These are phyloP conservation scores for Liolophura sinensis DNA, from an alignment of 1,140 invertebrate genomes.

Conservation along the genomic window DNA sequence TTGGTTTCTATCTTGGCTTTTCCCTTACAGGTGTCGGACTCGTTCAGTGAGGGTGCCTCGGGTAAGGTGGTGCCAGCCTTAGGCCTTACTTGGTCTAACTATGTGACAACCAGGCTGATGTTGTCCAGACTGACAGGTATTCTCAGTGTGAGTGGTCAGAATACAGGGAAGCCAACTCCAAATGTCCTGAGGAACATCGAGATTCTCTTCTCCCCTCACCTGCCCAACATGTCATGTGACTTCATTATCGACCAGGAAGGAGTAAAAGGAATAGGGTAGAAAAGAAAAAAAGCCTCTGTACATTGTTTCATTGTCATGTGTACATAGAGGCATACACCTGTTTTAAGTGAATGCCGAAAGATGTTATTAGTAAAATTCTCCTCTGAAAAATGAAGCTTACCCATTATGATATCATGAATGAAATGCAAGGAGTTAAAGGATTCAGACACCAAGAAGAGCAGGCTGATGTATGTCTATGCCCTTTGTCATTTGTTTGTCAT, in stretches of 20 bases:
- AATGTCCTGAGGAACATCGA: slow-evolving; percentile 43
- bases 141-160: neutral
- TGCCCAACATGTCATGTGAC: slow-evolving; percentile 39
- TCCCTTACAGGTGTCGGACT: slow-evolving; percentile 24
- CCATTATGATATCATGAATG: no score
- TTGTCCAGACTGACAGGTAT: slow-evolving; percentile 51
- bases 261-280: slow-evolving; percentile 24
- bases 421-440: no score
- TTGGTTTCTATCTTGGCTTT: no score
- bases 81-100: slow-evolving; percentile 71
- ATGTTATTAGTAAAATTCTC: no score
- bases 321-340: no score
- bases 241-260: slow-evolving; percentile 54
- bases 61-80: slow-evolving; percentile 36
- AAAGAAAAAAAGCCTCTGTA: no score
- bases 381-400: no score
- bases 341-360: no score
- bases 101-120: slow-evolving; percentile 68
- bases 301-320: no score
- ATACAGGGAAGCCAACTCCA: slow-evolving; percentile 6
- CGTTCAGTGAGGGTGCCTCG: slow-evolving; percentile 3
- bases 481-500: no score
- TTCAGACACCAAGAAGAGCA: no score
- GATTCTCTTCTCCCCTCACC: slow-evolving; percentile 58
- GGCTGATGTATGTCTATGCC: no score